phyloP scores from a whole-genome alignment of 2,888 invertebrate genomes.

The Rhamphomyia laevipes region DNA sequence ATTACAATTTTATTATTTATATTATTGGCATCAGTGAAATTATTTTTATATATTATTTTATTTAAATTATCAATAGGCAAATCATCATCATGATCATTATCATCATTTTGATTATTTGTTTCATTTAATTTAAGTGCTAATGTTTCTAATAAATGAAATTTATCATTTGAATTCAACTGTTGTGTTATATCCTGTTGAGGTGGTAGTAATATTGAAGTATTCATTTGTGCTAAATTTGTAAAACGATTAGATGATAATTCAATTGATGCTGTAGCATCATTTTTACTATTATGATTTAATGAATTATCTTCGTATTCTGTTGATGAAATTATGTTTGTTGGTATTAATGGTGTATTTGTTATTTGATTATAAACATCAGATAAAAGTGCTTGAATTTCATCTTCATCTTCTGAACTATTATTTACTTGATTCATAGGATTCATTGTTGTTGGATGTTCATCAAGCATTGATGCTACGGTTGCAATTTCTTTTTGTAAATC shows the following conservation, averaged over 20 bases:
- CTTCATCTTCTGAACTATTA: conserved; percentile 26
- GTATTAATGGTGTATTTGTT: conserved; percentile 13
- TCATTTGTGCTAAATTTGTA: conserved; percentile 29
- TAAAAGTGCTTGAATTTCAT: conserved; percentile 31
- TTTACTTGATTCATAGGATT: conserved; percentile 1
- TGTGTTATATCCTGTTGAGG: background rate
- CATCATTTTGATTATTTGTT: background rate
- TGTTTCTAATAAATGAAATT: conserved; percentile 8
- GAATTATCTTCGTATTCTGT: background rate
- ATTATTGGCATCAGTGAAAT: background rate
- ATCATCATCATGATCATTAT: background rate
- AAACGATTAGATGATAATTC: conserved; percentile 18
- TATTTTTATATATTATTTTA: no score
- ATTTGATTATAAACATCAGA: conserved; percentile 35
- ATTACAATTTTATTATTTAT: background rate
- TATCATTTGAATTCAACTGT: conserved; percentile 3
- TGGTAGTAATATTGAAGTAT: conserved; percentile 22
- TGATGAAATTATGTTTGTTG: conserved; percentile 2
- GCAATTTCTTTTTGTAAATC: conserved; percentile 35
- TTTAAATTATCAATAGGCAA: no score
- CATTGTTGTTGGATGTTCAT: conserved; percentile 22
- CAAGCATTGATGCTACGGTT: conserved; percentile 34
- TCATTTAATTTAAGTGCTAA: conserved; percentile 2
- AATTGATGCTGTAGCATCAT: no score
- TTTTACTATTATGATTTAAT: no score